Percentiles rank a stretch among this genome's conserved stretches.
phyloP scores from a whole-genome alignment of 2,113 vertebrate species.

The Triplophysa tibetana region DNA sequence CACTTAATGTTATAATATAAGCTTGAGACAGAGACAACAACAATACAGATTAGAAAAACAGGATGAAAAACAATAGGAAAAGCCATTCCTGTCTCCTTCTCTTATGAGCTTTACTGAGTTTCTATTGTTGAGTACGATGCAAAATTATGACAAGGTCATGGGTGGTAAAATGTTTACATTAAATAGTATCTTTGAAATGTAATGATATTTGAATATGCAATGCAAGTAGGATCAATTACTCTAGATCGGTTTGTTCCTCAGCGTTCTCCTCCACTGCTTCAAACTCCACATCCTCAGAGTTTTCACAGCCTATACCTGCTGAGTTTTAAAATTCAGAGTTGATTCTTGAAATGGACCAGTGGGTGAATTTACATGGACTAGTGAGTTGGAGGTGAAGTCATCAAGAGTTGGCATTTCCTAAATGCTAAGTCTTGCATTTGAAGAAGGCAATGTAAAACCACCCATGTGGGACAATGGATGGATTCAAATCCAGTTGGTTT shows the following conservation, averaged over 20 bases:
- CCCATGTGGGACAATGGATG: neutral
- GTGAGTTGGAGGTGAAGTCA: slow-evolving; percentile 23
- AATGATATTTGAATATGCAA: no score
- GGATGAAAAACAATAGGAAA: slow-evolving; percentile 2
- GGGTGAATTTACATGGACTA: slow-evolving; percentile 47
- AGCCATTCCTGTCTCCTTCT: neutral
- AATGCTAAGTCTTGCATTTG: slow-evolving; percentile 30
- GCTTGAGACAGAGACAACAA: slow-evolving; percentile 34
- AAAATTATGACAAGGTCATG: no score
- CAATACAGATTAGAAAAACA: slow-evolving; percentile 32
- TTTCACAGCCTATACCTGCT: slow-evolving; percentile 38
- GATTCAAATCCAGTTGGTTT: neutral
- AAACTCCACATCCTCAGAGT: slow-evolving; percentile 28
- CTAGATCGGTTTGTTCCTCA: neutral
- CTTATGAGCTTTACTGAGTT: neutral
- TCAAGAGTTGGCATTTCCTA: slow-evolving; percentile 40
- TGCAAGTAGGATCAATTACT: slow-evolving; percentile 19
- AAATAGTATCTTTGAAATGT: no score
- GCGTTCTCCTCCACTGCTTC: slow-evolving; percentile 34
- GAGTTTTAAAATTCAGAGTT: slow-evolving; percentile 21
- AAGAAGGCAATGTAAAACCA: slow-evolving; percentile 17
- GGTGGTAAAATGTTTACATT: no score
- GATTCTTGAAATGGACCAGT: slow-evolving; percentile 26
- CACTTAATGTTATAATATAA: slow-evolving; percentile 46
- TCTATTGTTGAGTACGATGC: no score